Evolutionary conservation across 2,888 invertebrate genomes (phyloP).

Genomic region (Drosophila tripunctata): DNA sequence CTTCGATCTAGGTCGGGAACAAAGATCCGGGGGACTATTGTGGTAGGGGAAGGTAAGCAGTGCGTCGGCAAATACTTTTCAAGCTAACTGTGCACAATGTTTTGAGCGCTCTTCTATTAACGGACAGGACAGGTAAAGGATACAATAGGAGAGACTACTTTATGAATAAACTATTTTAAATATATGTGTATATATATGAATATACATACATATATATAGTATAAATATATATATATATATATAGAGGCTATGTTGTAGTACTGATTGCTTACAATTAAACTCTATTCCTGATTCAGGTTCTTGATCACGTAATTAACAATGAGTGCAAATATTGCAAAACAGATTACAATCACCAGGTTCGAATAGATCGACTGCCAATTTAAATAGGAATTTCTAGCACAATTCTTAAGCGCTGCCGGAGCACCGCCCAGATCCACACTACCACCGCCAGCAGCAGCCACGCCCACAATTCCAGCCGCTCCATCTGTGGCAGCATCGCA

Average conservation of each 20-base stretch:
- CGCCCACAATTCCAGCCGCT: conserved; percentile 38
- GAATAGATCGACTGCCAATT: conserved; percentile 92
- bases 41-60: conserved; percentile 25
- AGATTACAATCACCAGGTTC: conserved; percentile 94
- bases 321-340: conserved; percentile 96
- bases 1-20: conserved; percentile 19
- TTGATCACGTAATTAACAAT: conserved; percentile 96
- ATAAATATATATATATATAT: conserved; percentile 45
- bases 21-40: neutral
- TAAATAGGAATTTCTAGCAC: conserved; percentile 85
- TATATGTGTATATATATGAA: conserved; percentile 60
- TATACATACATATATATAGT: conserved; percentile 58
- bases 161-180: conserved; percentile 42
- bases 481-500: conserved; percentile 11
- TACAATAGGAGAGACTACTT: conserved; percentile 29
- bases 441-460: conserved; percentile 26
- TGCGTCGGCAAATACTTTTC: conserved; percentile 53
- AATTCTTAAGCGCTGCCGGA: conserved; percentile 77
- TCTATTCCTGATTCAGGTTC: conserved; percentile 87
- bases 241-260: conserved; percentile 67
- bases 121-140: neutral
- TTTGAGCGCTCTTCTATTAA: conserved; percentile 28
- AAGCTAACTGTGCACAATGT: conserved; percentile 51
- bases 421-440: conserved; percentile 43
- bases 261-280: conserved; percentile 61